Evolutionary conservation across 2,888 invertebrate genomes (phyloP), one percentile per base, ranked within the genome.

Genomic region (Colostygia pectinataria): DNA sequence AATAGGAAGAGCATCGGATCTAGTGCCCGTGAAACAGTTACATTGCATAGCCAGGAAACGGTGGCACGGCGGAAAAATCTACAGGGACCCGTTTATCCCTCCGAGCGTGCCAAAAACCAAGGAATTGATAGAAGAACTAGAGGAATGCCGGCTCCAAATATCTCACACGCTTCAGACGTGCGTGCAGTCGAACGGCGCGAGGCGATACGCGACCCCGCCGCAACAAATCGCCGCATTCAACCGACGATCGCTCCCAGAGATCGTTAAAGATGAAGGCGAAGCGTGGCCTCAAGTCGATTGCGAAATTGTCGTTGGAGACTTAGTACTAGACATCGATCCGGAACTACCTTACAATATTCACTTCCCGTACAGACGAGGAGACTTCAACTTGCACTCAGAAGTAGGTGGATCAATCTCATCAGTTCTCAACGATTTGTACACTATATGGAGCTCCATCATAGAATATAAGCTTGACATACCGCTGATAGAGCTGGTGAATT

Each of bases 211-310:
- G 0, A 97, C 97, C 0, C 96, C 97, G 0, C 96, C 97, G 0
- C 96, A 97, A 67, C 97, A 97, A 87, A 95, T 97, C 40, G 95
- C 97, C 0, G 95, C 96, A 0, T 96, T 96, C 65, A 98, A 98
- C 79, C 92, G 95, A 29, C 90, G 95, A 52, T 95, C 96, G 0
- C 85, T 92, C 28, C 95, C 96, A 0, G 96, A 96, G 74, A 82
- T 90, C 31, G 82, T 92, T 0, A 90, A 85, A 5, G 89, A 91
- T 2, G 89, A 91, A 5, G 91, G 91, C 1, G 91, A 91, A 27
- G 92, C 92, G 0, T 94, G 94, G 93, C 82, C 93, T 0, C 92
- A 92, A 76, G 91, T 92, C 0, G 92, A 93, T 37, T 91, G 91
- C 33, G 93, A 94, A 55, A 87, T 93, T 9, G 82, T 97, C 0